phyloP scores from a whole-genome alignment of 2,113 vertebrate genomes.

The Petrocephalus zakoni region DNA sequence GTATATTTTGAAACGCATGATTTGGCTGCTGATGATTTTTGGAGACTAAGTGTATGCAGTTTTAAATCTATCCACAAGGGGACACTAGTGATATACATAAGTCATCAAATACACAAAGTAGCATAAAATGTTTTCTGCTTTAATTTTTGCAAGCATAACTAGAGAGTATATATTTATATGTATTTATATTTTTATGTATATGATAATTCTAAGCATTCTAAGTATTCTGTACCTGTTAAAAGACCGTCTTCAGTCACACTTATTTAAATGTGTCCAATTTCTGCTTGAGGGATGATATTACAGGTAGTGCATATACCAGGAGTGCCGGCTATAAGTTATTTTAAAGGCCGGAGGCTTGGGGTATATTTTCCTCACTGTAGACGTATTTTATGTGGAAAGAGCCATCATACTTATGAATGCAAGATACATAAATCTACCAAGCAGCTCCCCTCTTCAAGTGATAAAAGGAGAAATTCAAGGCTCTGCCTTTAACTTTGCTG shows the following conservation, averaged over 20 bases:
- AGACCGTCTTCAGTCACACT: not conserved
- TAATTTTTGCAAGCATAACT: not conserved
- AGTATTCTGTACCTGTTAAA: not conserved
- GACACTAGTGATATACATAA: constrained; percentile 48
- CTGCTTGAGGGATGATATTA: not conserved
- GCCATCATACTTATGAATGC: not conserved
- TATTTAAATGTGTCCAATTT: not conserved
- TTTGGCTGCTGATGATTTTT: not conserved
- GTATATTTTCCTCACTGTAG: not conserved
- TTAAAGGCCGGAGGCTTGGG: not conserved
- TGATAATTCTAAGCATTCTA: not conserved
- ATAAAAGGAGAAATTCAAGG: not conserved
- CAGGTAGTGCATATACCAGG: not conserved
- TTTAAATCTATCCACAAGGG: constrained; percentile 44
- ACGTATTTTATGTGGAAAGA: not conserved
- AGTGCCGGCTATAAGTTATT: not conserved
- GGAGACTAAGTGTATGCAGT: not conserved
- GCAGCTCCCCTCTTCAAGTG: not conserved
- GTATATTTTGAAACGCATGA: not conserved
- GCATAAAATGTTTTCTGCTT: not conserved
- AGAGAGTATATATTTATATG: not conserved
- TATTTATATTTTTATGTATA: not conserved
- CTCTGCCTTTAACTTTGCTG: not conserved
- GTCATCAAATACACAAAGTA: constrained; percentile 28
- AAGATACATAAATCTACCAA: not conserved